phyloP scores from a whole-genome alignment of 2,888 invertebrate species.

The Crematogaster levior region DNA sequence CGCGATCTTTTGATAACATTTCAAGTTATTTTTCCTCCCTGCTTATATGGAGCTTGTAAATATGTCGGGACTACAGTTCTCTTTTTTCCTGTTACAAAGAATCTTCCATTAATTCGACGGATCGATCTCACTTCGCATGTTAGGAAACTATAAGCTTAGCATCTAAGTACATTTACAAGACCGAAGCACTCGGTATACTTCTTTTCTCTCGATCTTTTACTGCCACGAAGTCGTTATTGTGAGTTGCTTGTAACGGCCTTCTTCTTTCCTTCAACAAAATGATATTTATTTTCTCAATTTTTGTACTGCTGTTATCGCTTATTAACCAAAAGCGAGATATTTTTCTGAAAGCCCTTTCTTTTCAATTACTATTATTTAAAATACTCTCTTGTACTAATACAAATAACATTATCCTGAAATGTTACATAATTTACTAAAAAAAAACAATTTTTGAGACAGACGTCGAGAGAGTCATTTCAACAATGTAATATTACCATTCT shows the following conservation, averaged over 20 bases:
- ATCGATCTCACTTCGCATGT: constrained; percentile 43
- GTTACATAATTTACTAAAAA: not conserved
- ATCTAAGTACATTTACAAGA: constrained; percentile 52
- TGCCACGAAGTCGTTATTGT: constrained; percentile 43
- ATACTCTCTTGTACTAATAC: not conserved
- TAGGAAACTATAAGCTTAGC: constrained; percentile 41
- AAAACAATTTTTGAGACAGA: not conserved
- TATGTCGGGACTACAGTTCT: not conserved
- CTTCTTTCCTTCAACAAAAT: constrained; percentile 27
- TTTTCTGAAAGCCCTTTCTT: constrained; percentile 22
- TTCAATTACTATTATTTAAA: constrained; percentile 2
- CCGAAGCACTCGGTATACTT: constrained; percentile 54
- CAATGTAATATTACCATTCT: not conserved
- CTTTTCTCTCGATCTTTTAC: constrained; percentile 50
- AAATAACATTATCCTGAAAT: constrained; percentile 1
- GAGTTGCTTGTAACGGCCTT: constrained; percentile 46
- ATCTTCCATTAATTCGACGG: constrained; percentile 38
- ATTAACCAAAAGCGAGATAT: constrained; percentile 3
- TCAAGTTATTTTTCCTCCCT: not conserved
- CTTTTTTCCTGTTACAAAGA: not conserved
- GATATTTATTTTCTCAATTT: constrained; percentile 60
- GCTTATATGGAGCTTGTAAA: constrained; percentile 2
- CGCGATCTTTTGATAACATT: not conserved
- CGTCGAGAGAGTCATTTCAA: not conserved
- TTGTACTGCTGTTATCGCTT: constrained; percentile 12